Base-by-base conservation (phyloP, 2,888 invertebrate genomes). In the Nemotelus nigrinus region DNA sequence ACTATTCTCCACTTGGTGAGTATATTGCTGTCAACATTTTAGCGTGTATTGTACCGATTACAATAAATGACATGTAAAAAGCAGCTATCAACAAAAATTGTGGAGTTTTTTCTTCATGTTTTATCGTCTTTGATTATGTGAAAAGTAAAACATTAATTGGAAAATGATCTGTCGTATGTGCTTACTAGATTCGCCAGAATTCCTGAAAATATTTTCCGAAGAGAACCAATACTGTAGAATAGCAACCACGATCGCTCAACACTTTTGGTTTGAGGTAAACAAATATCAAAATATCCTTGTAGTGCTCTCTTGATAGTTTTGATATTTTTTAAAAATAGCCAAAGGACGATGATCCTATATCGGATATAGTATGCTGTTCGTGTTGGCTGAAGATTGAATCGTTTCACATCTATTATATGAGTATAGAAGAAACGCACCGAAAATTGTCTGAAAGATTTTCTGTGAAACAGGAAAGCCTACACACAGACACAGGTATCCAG, bases 231-330 rank as follows among this genome's bases (percentile, higher is more conserved):
- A 84, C 8, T 80, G 84, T 3, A 84, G 84, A 79, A 83, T 86
- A n/a, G 83, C 85, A 1, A 77, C 78, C 1, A 82, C 86, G 48
- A 79, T 87, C 44, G 81, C 82, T 58, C 85, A 87, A 80, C 84
- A 86, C 78, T 87, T 87, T 81, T 87, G 87, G 86, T 87, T 87
- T 78, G 83, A 86, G 84, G 87, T 86, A 82, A 71, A 47, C 58
- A 63, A n/a, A 43, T 7, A 64, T 43, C 43, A 7, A 10, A n/a
- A 1, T 44, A 10, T 10, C 10, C n/a, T 45, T 39, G 5, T 39
- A 25, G 25, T 25, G 25, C 25, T 25, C 25, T 25, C 25, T 25
- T 25, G 25, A 25, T 25, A 25, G 25, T 25, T 25, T 25, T 25
- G 25, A 25, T 25, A 25, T 25, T 25, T 25, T 25, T 25, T 25